phyloP scores from a whole-genome alignment of 2,797 vertebrate species.

The Neostethus bicornis region DNA sequence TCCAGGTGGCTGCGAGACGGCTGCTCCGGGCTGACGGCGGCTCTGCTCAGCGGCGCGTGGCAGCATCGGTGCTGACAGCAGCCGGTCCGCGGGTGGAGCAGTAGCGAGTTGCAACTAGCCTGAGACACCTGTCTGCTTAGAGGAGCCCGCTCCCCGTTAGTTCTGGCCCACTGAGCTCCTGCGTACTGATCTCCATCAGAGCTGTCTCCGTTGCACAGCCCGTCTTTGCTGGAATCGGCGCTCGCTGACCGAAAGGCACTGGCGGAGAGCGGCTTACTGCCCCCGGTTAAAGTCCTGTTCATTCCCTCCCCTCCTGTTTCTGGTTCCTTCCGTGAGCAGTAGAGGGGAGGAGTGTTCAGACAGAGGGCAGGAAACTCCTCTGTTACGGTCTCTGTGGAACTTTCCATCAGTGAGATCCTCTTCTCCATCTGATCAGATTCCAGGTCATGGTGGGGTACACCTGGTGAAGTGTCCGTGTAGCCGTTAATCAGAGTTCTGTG shows the following conservation, averaged over 20 bases:
- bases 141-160: conserved; percentile 82
- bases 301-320: conserved; percentile 55
- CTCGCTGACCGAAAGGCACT: conserved; percentile 86
- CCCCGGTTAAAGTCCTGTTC: conserved; percentile 84
- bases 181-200: conserved; percentile 62
- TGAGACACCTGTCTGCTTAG: conserved; percentile 87
- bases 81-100: conserved; percentile 73
- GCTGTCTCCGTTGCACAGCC: conserved; percentile 83
- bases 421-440: conserved; percentile 61
- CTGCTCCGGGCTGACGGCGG: conserved; percentile 86
- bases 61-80: conserved; percentile 82
- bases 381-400: conserved; percentile 88
- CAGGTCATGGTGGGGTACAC: conserved; percentile 39
- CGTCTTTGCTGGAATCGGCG: conserved; percentile 70
- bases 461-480: conserved; percentile 43
- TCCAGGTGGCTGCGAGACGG: conserved; percentile 91
- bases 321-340: conserved; percentile 49
- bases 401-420: conserved; percentile 82
- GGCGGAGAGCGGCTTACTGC: conserved; percentile 76
- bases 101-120: conserved; percentile 84
- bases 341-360: conserved; percentile 30
- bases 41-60: conserved; percentile 73
- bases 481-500: conserved; percentile 75
- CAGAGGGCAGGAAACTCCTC: conserved; percentile 73
- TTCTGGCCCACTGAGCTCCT: conserved; percentile 63